Evolutionary conservation across 2,888 invertebrate genomes (phyloP).

Genomic region (Sinotaia quadrata): DNA sequence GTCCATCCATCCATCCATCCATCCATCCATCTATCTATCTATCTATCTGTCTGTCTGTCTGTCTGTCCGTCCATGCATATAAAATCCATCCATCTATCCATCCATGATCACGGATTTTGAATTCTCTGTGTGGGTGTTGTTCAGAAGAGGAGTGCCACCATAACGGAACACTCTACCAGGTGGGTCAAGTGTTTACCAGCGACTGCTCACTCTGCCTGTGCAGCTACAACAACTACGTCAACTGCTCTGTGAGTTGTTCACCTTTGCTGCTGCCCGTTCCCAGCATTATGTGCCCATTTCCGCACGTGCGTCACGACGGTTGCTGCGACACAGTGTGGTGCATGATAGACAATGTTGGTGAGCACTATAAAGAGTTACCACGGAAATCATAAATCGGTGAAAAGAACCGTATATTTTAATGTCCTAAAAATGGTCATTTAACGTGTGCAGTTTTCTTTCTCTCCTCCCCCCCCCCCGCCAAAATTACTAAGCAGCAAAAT

Average conservation of each 20-base stretch:
- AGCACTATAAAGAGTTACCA: background rate
- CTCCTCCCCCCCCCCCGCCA: no score
- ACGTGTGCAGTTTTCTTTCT: no score
- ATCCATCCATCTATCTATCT: background rate
- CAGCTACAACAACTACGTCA: slow-evolving; percentile 30
- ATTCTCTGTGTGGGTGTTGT: background rate
- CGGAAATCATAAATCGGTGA: no score
- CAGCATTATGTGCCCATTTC: slow-evolving; percentile 36
- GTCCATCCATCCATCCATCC: background rate
- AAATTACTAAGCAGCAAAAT: no score
- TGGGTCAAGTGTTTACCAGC: slow-evolving; percentile 39
- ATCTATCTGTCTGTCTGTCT: background rate
- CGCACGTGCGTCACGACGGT: slow-evolving; percentile 35
- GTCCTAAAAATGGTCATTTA: no score
- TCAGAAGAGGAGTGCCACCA: slow-evolving; percentile 37
- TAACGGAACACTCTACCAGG: slow-evolving; percentile 34
- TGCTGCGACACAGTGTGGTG: slow-evolving; percentile 42
- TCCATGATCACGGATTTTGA: background rate
- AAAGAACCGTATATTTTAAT: no score
- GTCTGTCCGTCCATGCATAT: background rate
- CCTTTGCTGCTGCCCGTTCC: slow-evolving; percentile 29
- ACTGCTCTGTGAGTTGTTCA: slow-evolving; percentile 35
- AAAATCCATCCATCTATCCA: background rate
- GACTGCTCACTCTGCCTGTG: slow-evolving; percentile 47
- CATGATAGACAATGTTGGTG: slow-evolving; percentile 27